Evolutionary conservation across 2,113 vertebrate species (phyloP).

Genomic region (Perca flavescens): DNA sequence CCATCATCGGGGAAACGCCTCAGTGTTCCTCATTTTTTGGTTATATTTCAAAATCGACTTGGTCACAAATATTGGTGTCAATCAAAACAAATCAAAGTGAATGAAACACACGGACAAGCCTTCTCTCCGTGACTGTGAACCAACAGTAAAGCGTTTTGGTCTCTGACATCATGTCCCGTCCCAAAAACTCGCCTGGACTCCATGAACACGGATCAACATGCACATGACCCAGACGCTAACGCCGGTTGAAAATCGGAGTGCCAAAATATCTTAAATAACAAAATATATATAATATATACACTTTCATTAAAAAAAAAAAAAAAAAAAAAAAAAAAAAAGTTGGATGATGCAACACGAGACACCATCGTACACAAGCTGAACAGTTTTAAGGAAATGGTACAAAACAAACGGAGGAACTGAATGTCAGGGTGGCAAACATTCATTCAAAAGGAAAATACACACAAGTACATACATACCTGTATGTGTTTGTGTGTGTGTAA

Average conservation of each 20-base stretch:
- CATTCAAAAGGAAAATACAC: constrained; percentile 33
- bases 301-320: constrained; percentile 51
- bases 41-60: not conserved
- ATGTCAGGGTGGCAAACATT: constrained; percentile 24
- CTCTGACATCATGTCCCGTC: constrained; percentile 31
- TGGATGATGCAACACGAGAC: constrained; percentile 1
- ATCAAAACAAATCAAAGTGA: not conserved
- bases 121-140: constrained; percentile 21
- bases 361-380: constrained; percentile 39
- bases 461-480: constrained; percentile 38
- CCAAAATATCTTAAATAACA: constrained; percentile 81
- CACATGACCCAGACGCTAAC: constrained; percentile 38
- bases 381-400: constrained; percentile 27
- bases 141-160: constrained; percentile 29
- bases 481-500: constrained; percentile 26
- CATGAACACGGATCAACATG: constrained; percentile 44
- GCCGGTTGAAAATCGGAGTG: constrained; percentile 48
- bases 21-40: not conserved
- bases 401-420: constrained; percentile 30
- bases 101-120: constrained; percentile 30
- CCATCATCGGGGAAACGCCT: not conserved
- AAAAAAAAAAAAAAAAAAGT: not conserved
- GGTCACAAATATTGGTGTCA: not conserved
- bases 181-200: constrained; percentile 33
- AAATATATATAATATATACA: constrained; percentile 82